Evolutionary conservation across 2,113 vertebrate genomes (phyloP).

Genomic region (Lophura nycthemera): DNA sequence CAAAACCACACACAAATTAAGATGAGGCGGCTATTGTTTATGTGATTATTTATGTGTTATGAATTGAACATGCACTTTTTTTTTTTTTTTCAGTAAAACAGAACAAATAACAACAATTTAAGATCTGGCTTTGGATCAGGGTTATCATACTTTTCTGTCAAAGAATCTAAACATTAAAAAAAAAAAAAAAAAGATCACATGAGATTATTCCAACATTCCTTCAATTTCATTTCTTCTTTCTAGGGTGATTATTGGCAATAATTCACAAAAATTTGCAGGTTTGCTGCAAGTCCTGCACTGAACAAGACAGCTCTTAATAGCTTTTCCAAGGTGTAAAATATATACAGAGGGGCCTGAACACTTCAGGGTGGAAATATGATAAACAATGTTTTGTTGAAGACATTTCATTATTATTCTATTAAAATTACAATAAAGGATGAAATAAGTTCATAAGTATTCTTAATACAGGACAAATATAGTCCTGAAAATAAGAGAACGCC

Average conservation of each 20-base stretch:
- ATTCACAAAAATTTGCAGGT: not conserved
- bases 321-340: not conserved
- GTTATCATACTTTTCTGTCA: not conserved
- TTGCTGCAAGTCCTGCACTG: not conserved
- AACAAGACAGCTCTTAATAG: not conserved
- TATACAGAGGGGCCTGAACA: not conserved
- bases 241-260: not conserved
- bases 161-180: not conserved
- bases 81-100: too few relatives aligned
- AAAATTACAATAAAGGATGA: not conserved
- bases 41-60: too few relatives aligned
- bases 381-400: not conserved
- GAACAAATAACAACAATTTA: too few relatives aligned
- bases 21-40: too few relatives aligned
- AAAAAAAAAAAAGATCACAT: not conserved
- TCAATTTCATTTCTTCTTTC: not conserved
- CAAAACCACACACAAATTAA: too few relatives aligned
- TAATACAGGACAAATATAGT: too few relatives aligned
- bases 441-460: not conserved
- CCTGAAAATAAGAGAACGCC: too few relatives aligned
- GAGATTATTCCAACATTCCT: not conserved
- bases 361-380: not conserved
- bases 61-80: too few relatives aligned
- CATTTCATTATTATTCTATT: not conserved
- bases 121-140: not conserved